Percentiles rank a stretch among this genome's conserved stretches.
Evolutionary conservation across 23 tunicate species (phyloP).

Genomic region (Halocynthia roretzi): DNA sequence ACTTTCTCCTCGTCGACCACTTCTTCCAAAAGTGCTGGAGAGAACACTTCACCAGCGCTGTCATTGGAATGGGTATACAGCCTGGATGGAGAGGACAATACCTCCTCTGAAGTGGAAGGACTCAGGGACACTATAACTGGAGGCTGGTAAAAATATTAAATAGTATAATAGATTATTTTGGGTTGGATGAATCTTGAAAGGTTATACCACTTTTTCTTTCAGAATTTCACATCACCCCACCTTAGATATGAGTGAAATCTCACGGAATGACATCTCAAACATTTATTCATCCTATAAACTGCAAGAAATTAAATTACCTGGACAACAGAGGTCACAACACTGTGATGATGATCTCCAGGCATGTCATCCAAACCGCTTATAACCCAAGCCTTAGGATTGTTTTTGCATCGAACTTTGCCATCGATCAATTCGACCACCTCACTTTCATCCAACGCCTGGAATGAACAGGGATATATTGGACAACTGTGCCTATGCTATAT

Average conservation of each 20-base stretch:
- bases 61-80: conserved; percentile 11
- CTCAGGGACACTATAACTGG: conserved; percentile 45
- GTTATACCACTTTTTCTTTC: too few relatives aligned
- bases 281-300: neutral
- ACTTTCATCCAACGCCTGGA: conserved; percentile 57
- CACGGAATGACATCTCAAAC: neutral
- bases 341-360: too few relatives aligned
- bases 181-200: too few relatives aligned
- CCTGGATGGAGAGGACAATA: conserved; percentile 27
- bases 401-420: conserved; percentile 67
- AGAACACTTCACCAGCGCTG: conserved; percentile 29
- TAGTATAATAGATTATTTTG: too few relatives aligned
- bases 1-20: conserved; percentile 56
- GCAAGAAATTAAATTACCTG: conserved; percentile 12
- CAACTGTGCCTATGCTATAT: neutral
- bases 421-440: conserved; percentile 60
- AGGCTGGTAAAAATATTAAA: neutral
- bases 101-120: conserved; percentile 63
- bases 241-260: too few relatives aligned
- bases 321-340: too few relatives aligned
- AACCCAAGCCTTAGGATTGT: conserved; percentile 68
- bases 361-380: conserved; percentile 2
- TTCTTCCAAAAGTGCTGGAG: conserved; percentile 10
- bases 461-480: neutral
- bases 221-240: too few relatives aligned